A percentile compares a stretch with the other conserved stretches of the same genome.
phyloP scores from a whole-genome alignment of 2,888 invertebrate species.

The Schizotus pectinicornis region DNA sequence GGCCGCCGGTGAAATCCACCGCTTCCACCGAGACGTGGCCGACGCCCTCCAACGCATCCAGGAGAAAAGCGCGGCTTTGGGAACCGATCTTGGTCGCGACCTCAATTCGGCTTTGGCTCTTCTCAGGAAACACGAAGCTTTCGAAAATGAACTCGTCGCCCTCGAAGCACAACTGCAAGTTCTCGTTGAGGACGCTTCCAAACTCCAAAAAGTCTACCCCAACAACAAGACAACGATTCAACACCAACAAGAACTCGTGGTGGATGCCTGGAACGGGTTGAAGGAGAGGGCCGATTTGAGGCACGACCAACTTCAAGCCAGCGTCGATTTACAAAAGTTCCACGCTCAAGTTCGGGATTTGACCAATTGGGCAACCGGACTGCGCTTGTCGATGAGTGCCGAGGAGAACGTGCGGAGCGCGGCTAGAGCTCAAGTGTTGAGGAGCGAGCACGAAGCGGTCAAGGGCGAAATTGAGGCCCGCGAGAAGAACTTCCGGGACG shows the following conservation, averaged over 20 bases:
- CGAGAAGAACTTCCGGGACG: constrained; percentile 78
- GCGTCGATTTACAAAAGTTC: constrained; percentile 89
- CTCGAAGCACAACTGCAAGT: constrained; percentile 90
- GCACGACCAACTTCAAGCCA: constrained; percentile 81
- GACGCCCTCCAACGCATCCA: constrained; percentile 89
- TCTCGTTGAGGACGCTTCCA: constrained; percentile 89
- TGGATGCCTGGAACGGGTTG: constrained; percentile 85
- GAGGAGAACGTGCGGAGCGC: constrained; percentile 85
- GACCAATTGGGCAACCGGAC: constrained; percentile 83
- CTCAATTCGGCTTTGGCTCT: constrained; percentile 84
- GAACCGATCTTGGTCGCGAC: constrained; percentile 80
- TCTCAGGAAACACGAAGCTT: constrained; percentile 86
- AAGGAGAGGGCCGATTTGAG: constrained; percentile 83
- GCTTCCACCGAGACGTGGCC: constrained; percentile 95
- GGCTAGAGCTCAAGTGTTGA: constrained; percentile 78
- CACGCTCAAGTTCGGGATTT: constrained; percentile 84
- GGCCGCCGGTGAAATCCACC: constrained; percentile 96
- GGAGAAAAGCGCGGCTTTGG: constrained; percentile 86
- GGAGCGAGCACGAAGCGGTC: constrained; percentile 82
- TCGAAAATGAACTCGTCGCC: constrained; percentile 91
- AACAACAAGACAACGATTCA: constrained; percentile 90
- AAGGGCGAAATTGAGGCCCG: constrained; percentile 89
- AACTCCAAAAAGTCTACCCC: constrained; percentile 87
- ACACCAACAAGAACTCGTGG: constrained; percentile 84
- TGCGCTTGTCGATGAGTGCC: constrained; percentile 77